Base-by-base conservation (phyloP, 2,797 vertebrate genomes). In the Sylvia borin region DNA sequence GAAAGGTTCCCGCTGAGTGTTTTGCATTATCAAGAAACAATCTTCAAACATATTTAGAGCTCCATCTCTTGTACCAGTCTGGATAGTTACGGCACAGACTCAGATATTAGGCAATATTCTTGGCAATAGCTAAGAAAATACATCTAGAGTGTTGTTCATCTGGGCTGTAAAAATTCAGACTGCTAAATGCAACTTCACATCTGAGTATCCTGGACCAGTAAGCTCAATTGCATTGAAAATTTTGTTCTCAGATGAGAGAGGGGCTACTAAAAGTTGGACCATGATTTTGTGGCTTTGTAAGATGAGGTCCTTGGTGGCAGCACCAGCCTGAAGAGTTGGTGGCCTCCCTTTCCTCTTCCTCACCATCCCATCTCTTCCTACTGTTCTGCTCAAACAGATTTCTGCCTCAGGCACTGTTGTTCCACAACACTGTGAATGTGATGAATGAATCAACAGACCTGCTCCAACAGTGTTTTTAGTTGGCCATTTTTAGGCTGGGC, bases 321-420 rank as follows among this genome's bases (percentile, higher is more conserved):
- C 19, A 53, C 5, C 21, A 57, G 73, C 14, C 53, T 1, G 1
- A 81, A 53, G 4, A 0, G 0, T 24, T 76, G 68, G 19, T 11
- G 40, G 24, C 40, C 15, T 85, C 51, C 22, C 22, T 15, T 55
- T 76, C 26, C 38, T 85, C 48, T 73, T 62, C 55, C 43, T 36
- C 24, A 25, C 24, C 1, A 0, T 9, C 14, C 16, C 5, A 0
- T 29, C 45, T 74, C 38, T 67, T 74, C 57, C 31, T 67, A 5
- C 29, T 1, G 1, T 25, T 82, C 34, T 0, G 0, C 16, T 60
- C 25, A 43, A 78, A 48, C 17, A 66, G 57, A 42, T 64, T 25
- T 5, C 70, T 20, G 8, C 48, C 55, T 22, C 58, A 64, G 21
- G 17, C 27, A 15, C 4, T 5, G 20, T 11, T 71, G 18, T 42